Evolutionary conservation across 1,140 invertebrate species (phyloP).

Genomic region (Trachymyrmex cornetzi): DNA sequence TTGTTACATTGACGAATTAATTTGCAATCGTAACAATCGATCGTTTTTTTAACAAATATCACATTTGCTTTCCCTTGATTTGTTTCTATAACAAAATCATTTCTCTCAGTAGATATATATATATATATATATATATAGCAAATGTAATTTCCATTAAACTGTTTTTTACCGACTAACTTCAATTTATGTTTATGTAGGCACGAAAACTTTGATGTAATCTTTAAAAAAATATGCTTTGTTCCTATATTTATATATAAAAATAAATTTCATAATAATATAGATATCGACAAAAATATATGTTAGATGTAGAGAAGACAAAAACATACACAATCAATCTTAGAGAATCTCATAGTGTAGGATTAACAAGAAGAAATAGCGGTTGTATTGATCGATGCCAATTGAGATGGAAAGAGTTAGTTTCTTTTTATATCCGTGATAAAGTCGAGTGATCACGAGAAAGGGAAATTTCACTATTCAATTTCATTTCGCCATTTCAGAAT

Average conservation of each 20-base stretch:
- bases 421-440: neutral
- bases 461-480: slow-evolving; percentile 13
- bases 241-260: neutral
- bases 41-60: too few species aligned
- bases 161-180: slow-evolving; percentile 18
- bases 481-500: neutral
- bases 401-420: neutral
- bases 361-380: neutral
- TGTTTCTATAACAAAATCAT: too few species aligned
- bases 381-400: neutral
- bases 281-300: too few species aligned
- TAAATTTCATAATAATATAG: slow-evolving; percentile 62
- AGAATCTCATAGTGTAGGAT: neutral
- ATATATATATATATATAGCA: too few species aligned
- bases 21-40: too few species aligned
- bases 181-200: neutral
- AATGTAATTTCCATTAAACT: slow-evolving; percentile 15
- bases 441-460: neutral
- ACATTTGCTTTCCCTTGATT: too few species aligned
- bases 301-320: too few species aligned
- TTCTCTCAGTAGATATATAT: too few species aligned
- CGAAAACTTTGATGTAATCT: neutral
- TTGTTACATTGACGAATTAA: too few species aligned
- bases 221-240: neutral
- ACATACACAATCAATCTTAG: neutral